Evolutionary conservation across 2,888 invertebrate genomes (phyloP), one percentile per base, ranked within the genome.

Genomic region (Campoletis raptor): DNA sequence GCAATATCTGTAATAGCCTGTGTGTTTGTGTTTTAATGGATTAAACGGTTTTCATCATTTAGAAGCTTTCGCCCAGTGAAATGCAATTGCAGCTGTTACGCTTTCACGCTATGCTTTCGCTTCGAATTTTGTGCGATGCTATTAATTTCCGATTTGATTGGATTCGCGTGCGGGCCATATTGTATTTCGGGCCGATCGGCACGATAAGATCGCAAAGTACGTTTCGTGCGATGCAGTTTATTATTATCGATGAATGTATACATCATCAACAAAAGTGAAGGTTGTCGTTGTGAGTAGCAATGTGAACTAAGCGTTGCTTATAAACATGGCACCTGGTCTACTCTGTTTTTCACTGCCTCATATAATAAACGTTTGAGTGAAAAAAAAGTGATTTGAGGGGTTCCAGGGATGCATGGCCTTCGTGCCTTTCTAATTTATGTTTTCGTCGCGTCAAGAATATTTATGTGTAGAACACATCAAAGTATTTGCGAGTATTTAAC

Each of bases 401-500:
- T 8, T 24, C 3, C 30, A 15, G 40, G 72, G 74, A 66, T 90
- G 30, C 2, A 66, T 90, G 87, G 30, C 15, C 30, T 30, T 7
- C 89, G 88, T 89, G 89, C 87, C 90, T 74, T 90, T 92, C 91
- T 93, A 94, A 94, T 94, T 94, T 93, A 94, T 93, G 93, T 93
- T 92, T 93, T 92, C 89, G 92, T 89, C 89, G 91, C 89, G 90
- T 82, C 76, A 42, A 70, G 92, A 92, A 93, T 93, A 93, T 94
- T 93, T 92, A 90, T 92, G 90, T 91, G 91, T 30, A 30, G 92
- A 93, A 93, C 92, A 94, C 93, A 94, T 93, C 94, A 94, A 94
- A 94, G 94, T 93, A 92, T 90, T 52, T 88, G 85, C 61, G 69
- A 54, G 69, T 57, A 82, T 78, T 91, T 92, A 93, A 92, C 92